Base-by-base conservation (phyloP, 2,888 invertebrate species). In the Caenorhabditis sp. region DNA sequence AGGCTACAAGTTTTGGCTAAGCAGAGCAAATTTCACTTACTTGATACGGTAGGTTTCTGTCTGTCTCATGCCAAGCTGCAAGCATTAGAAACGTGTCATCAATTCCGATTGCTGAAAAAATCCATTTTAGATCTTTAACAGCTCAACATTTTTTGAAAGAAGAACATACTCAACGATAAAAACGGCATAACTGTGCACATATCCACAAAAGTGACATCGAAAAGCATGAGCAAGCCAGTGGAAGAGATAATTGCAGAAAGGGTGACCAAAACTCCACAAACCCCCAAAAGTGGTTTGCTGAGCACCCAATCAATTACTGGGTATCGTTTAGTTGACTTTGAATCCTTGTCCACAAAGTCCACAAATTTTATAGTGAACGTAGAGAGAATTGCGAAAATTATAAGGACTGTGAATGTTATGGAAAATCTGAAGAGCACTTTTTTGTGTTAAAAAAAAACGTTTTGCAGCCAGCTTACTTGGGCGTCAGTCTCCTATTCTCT, bases 81-180 rank as follows among this genome's bases (percentile, higher is more conserved):
- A 96, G 90, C 94, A 96, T 95, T 13, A 96, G 95, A 88, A 96
- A 96, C 0, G 95, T 95, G 89, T 96, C 96, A 89, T 96, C 96
- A 78, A 96, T 95, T 73, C 96, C 96, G 87, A 96, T 95, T 87
- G 95, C 95, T 95, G 90, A 22, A 90, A 65, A 24, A 3, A 35
- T 26, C 37, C n/a, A n/a, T n/a, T n/a, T n/a, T n/a, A n/a, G n/a
- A n/a, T n/a, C n/a, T n/a, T n/a, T n/a, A n/a, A n/a, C n/a, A n/a
- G n/a, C n/a, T n/a, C 30, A 30, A 7, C 30, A 30, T 39, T 22
- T 30, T 45, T 56, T 22, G 1, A n/a, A 11, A 6, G 8, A n/a
- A n/a, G n/a, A 15, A 91, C 92, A 93, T 91, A 95, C 95, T 95
- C 86, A 96, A 93, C 94, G 95, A 95, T 73, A 96, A 92, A 89